These are phyloP conservation scores for Pollachius pollachius DNA, from an alignment of 2,113 vertebrate genomes.

Conservation along the genomic window DNA sequence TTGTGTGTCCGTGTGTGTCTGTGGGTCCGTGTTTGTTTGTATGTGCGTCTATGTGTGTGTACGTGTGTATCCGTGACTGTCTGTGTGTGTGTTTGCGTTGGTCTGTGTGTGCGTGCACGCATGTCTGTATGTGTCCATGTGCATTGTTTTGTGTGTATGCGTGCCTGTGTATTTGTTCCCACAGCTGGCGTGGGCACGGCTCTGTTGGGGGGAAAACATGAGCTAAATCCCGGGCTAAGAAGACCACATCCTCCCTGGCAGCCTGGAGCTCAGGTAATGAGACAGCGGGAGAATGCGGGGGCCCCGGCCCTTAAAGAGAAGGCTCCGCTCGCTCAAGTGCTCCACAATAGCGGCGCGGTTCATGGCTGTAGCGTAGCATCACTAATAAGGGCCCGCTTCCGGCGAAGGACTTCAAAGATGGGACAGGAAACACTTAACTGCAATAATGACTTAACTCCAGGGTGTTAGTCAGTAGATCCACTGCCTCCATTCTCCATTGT, in stretches of 20 bases:
- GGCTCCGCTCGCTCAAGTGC: no score
- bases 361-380: conserved; percentile 3
- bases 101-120: not conserved
- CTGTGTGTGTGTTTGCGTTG: not conserved
- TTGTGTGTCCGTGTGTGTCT: no score
- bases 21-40: not conserved
- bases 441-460: conserved; percentile 4
- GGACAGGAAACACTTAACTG: conserved; percentile 9
- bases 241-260: conserved; percentile 62
- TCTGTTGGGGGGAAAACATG: conserved; percentile 59
- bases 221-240: conserved; percentile 56
- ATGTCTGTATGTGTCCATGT: not conserved
- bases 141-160: conserved; percentile 20
- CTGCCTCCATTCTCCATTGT: no score
- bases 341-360: not conserved
- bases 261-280: conserved; percentile 57
- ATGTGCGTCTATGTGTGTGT: not conserved
- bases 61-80: not conserved
- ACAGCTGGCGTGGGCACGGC: conserved; percentile 45
- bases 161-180: conserved; percentile 26
- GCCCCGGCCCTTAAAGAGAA: conserved; percentile 33
- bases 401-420: not conserved
- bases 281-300: conserved; percentile 17
- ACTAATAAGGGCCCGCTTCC: not conserved
- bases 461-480: conserved; percentile 4